Evolutionary conservation across 2,113 vertebrate genomes (phyloP).

Genomic region (Sardina pilchardus): DNA sequence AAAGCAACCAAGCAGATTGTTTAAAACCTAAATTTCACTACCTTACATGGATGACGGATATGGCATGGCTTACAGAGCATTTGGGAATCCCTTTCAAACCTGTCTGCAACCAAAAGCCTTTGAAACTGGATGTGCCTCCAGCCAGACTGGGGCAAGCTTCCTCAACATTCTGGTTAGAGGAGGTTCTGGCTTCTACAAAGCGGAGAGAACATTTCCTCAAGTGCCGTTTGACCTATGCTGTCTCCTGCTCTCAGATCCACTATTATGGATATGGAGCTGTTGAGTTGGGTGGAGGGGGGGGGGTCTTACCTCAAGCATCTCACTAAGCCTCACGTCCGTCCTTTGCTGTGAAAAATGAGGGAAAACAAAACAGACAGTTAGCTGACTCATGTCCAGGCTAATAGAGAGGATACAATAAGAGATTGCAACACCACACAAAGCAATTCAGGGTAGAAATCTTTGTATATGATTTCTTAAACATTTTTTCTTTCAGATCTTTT

Average conservation of each 20-base stretch:
- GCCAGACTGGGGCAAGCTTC: background rate
- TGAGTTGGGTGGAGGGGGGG: background rate
- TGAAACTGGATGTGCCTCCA: background rate
- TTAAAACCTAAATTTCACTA: slow-evolving; percentile 3
- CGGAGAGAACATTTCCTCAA: background rate
- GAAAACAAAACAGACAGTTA: slow-evolving; percentile 4
- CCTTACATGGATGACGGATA: background rate
- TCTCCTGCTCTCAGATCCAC: background rate
- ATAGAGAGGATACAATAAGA: background rate
- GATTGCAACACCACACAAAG: background rate
- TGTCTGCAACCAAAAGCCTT: background rate
- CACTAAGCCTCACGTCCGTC: slow-evolving; percentile 95
- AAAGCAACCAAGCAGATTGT: background rate
- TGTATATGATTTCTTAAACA: background rate
- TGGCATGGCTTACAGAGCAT: background rate
- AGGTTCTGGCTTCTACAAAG: background rate
- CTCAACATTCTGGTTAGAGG: background rate
- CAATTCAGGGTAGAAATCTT: background rate
- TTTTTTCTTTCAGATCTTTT: no score
- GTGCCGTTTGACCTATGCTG: background rate
- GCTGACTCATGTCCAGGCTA: background rate
- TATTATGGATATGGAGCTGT: background rate
- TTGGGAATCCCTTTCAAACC: background rate
- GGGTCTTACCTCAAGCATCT: slow-evolving; percentile 95
- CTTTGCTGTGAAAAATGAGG: slow-evolving; percentile 83